Base-by-base conservation (phyloP, 2,797 vertebrate genomes). In the Myiotriccus ornatus region DNA sequence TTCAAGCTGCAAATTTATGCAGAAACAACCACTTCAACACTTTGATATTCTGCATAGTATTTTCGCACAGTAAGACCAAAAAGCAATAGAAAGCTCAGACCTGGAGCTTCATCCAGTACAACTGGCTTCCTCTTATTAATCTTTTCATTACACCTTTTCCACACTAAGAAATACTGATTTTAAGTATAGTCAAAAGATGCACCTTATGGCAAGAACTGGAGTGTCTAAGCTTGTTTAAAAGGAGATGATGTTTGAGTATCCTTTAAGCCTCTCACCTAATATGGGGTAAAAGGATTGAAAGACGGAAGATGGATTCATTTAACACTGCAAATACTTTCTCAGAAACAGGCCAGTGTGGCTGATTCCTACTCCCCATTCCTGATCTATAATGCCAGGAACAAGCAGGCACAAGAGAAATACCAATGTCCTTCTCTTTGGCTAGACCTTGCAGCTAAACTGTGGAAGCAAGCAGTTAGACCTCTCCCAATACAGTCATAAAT, bases 381-480 rank as follows among this genome's bases (percentile, higher is more conserved):
- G 59, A 46, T 84, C 44, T 56, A 27, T 60, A 87, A 24, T 0
- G 20, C 53, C 77, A 93, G 44, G 32, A 87, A 93, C 74, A 86
- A 82, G 91, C 55, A 90, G 56, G 41, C 37, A 91, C 77, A 91
- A 57, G 80, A 73, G 20, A 81, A 91, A 93, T 70, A 90, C 63
- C 62, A 46, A 63, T 60, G 69, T 47, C 68, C 57, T 84, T 34
- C 76, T 89, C 87, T 84, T 79, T 16, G 18, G 71, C 53, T 89
- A 87, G 71, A 74, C 63, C 56, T 87, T 60, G 59, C 80, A 91
- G 73, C 74, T 92, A 76, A 86, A 63, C 59, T 50, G 85, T 62
- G 67, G 91, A 90, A 94, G 80, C 70, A 84, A 84, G 83, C 80
- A 94, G 77, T 70, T 79, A 91, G 81, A 74, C 89, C 85, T 96